These are phyloP conservation scores for Coenonympha glycerion DNA, from an alignment of 2,888 invertebrate species.

Conservation along the genomic window DNA sequence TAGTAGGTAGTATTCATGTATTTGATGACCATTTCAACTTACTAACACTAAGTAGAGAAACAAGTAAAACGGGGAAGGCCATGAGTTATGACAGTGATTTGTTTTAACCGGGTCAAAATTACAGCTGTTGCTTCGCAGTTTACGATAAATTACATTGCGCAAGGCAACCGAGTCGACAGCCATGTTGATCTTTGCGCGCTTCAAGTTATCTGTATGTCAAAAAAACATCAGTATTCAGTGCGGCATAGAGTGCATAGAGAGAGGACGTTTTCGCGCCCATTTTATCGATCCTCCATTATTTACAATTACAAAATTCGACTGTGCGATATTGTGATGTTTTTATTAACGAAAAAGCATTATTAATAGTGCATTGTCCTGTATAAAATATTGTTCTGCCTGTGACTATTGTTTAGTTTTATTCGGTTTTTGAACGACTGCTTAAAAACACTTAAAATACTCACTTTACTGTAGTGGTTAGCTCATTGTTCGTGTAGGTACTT, in stretches of 20 bases:
- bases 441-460: background rate
- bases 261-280: constrained; percentile 40
- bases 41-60: no score
- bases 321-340: constrained; percentile 60
- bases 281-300: constrained; percentile 50
- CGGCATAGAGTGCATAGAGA: constrained; percentile 39
- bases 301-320: no score
- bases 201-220: constrained; percentile 28
- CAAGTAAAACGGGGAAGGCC: no score
- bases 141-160: constrained; percentile 40
- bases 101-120: background rate
- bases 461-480: constrained; percentile 9
- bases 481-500: background rate
- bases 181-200: constrained; percentile 42
- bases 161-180: constrained; percentile 47
- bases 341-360: constrained; percentile 45
- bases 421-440: background rate
- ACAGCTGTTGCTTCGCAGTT: constrained; percentile 11
- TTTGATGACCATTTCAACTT: no score
- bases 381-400: constrained; percentile 43
- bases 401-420: constrained; percentile 25
- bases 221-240: no score
- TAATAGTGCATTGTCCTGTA: constrained; percentile 40
- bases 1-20: no score
- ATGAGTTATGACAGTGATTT: no score